Evolutionary conservation across 92 coral and sea anemone genomes (phyloP), one percentile per base, ranked within the genome.

Genomic region (Pocillopora grandis): DNA sequence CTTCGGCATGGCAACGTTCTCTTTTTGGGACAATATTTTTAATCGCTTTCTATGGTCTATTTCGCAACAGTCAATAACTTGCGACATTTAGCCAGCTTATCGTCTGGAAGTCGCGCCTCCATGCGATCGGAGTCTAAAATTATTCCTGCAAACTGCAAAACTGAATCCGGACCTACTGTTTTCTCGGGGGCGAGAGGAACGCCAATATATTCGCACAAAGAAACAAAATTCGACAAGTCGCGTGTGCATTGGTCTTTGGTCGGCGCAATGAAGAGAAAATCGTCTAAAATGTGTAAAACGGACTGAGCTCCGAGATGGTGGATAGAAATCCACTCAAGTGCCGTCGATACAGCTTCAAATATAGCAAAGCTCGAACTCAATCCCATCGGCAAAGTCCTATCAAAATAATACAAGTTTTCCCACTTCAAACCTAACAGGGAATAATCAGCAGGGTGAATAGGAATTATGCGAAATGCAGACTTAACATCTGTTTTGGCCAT

Each of bases 251-350:
- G 66, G 5, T 27, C 81, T 23, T 62, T 18, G 76, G 76, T 68
- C 8, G 19, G 72, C 12, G 93, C 79, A 42, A 83, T 75, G 58
- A 87, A 62, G 20, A 90, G 65, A 78, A 87, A 90, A 79, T 90
- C 80, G 62, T 90, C 93, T 72, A 87, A 76, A 35, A 87, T 72
- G 75, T 87, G 88, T 15, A 90, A n/a, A n/a, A n/a, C n/a, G n/a
- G n/a, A n/a, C n/a, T n/a, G n/a, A n/a, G n/a, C n/a, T n/a, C n/a
- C n/a, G n/a, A n/a, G n/a, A n/a, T n/a, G n/a, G n/a, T n/a, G n/a
- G n/a, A n/a, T n/a, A n/a, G 23, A 23, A 23, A 23, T 23, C 23
- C 23, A 23, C 23, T 23, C 23, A 23, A 23, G 23, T 23, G 23
- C 23, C 23, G 23, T 23, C 23, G 23, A 23, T n/a, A 79, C 37